Conservation (phyloP, 2,888 invertebrate species). For the Dromius quadrimaculatus region DNA sequence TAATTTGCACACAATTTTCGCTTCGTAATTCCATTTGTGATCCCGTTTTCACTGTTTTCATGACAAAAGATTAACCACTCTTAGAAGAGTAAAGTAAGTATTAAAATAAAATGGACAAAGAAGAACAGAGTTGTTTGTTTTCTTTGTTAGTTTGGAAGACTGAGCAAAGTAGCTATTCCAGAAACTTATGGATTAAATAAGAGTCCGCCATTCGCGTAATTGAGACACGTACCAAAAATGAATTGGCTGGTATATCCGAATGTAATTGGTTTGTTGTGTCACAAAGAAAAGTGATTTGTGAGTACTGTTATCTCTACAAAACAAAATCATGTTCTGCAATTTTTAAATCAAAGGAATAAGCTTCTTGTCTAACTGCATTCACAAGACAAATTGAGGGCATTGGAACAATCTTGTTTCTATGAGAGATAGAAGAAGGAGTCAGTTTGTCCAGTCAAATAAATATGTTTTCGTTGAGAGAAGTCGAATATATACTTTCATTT, state of each 20-base stretch:
- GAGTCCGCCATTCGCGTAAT: constrained; percentile 38
- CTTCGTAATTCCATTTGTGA: constrained; percentile 18
- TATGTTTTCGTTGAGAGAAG: no score
- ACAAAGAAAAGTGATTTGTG: constrained; percentile 27
- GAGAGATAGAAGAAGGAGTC: not conserved
- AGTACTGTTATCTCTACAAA: constrained; percentile 23
- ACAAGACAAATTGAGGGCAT: not conserved
- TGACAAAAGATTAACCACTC: constrained; percentile 1
- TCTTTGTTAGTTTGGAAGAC: constrained; percentile 36
- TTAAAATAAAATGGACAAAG: constrained; percentile 35
- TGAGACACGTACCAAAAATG: constrained; percentile 48
- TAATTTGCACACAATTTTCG: constrained; percentile 35
- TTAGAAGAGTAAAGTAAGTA: constrained; percentile 14
- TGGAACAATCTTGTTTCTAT: not conserved
- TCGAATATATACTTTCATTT: no score
- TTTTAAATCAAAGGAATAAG: constrained; percentile 12
- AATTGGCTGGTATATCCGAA: constrained; percentile 40
- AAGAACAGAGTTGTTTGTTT: constrained; percentile 26
- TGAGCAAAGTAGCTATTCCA: constrained; percentile 14
- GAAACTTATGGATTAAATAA: constrained; percentile 42
- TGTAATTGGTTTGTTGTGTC: constrained; percentile 39
- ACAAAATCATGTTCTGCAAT: constrained; percentile 8
- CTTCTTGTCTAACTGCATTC: constrained; percentile 11
- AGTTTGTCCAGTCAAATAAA: no score
- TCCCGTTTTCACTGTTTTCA: constrained; percentile 2